Conservation (phyloP, 1,140 invertebrate genomes). For the Lutraria rhynchaena region DNA sequence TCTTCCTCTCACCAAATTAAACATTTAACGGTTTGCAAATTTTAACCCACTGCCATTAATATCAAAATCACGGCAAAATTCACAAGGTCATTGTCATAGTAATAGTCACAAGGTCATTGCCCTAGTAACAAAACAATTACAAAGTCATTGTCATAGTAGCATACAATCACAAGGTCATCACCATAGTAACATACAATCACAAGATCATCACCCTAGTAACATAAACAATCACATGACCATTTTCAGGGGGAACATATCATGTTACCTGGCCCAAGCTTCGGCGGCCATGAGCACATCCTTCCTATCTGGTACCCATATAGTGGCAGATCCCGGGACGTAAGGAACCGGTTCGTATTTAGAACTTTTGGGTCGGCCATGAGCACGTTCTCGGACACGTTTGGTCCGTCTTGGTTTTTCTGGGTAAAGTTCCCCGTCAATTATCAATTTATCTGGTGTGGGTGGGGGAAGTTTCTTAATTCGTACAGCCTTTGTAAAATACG, state of each 20-base stretch:
- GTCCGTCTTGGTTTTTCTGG: slow-evolving; percentile 17
- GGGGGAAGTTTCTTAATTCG: slow-evolving; percentile 48
- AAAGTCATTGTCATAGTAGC: slow-evolving; percentile 50
- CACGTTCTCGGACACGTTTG: slow-evolving; percentile 61
- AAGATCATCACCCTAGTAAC: slow-evolving; percentile 54
- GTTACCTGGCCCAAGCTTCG: slow-evolving; percentile 56
- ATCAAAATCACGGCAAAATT: too few relatives aligned
- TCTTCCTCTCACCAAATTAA: too few relatives aligned
- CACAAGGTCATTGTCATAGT: too few relatives aligned
- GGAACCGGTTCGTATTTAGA: slow-evolving; percentile 59
- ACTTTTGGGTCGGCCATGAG: slow-evolving; percentile 49
- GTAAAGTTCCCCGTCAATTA: slow-evolving; percentile 37
- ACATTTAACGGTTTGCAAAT: too few relatives aligned
- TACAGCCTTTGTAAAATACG: slow-evolving; percentile 45
- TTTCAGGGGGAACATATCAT: slow-evolving; percentile 30
- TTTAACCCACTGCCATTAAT: too few relatives aligned
- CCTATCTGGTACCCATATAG: slow-evolving; percentile 63
- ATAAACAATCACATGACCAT: slow-evolving; percentile 55
- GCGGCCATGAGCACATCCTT: slow-evolving; percentile 67
- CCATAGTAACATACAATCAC: slow-evolving; percentile 35
- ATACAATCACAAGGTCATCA: slow-evolving; percentile 46
- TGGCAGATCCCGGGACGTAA: slow-evolving; percentile 57
- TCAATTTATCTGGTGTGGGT: slow-evolving; percentile 46
- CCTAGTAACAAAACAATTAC: slow-evolving; percentile 3
- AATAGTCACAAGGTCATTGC: neutral